Base-by-base conservation (phyloP, 2,888 invertebrate genomes). In the Dugesia japonica region DNA sequence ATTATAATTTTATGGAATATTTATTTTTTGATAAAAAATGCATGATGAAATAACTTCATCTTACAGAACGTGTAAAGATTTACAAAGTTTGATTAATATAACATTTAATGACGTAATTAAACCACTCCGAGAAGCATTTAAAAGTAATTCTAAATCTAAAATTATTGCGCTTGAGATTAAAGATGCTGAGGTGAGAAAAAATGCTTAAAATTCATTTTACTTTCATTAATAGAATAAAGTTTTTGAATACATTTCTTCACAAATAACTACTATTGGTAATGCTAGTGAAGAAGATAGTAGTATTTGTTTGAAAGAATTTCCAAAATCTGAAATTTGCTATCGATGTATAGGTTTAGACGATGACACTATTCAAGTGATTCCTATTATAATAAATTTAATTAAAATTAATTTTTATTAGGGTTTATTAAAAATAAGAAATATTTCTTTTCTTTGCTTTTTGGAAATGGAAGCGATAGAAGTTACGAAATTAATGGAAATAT, bases 241-340 rank as follows among this genome's bases (percentile, higher is more conserved):
- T 7, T 77, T 76, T 71, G 77, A 77, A 26, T 77, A 42, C 42
- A 77, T 77, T 26, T 76, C 77, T 4, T 42, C 42, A n/a, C 74
- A 73, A 71, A 77, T 77, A 7, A 42, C 74, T 26, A 56, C 42
- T 77, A 77, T 77, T 23, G 42, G 74, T 26, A 77, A 77, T 27
- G 73, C 77, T 7, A 71, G 73, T 20, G 77, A 77, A 20, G 56
- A 76, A 20, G 56, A 33, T 17, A 26, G 42, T 15, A 31, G 27
- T 38, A 26, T 73, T 15, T 31, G 28, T n/a, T n/a, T 77, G n/a
- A 42, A 31, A 20, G 77, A 77, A 77, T 77, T 77, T 56, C 77
- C 77, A n/a, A 75, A 77, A 56, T 76, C 77, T 7, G 77, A 77
- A 23, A 33, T 27, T 27, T 77, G 77, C 23, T 77, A 76, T 26